Base-by-base conservation (phyloP, 2,113 vertebrate genomes). In the Panurus biarmicus region DNA sequence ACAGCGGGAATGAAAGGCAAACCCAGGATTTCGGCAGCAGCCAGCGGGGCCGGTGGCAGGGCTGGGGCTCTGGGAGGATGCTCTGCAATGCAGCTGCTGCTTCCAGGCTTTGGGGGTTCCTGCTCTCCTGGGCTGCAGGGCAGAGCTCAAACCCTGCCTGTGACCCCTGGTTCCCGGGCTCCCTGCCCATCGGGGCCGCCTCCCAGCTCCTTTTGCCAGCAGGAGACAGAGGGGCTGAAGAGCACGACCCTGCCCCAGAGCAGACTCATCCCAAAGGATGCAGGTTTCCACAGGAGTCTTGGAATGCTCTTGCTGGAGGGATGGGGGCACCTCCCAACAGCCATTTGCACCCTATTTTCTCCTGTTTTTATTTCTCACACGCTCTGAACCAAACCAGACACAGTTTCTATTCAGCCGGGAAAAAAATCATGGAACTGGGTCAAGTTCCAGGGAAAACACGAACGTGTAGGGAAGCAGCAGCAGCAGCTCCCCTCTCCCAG, bases 111-210 rank as follows among this genome's bases (percentile, higher is more conserved):
- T 0, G 56, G 87, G 56, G 28, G 76, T 48, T 36, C 11, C 1
- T 61, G 23, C 86, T 54, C 2, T 33, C 50, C 75, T 6, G 13
- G 19, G 33, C 71, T 14, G 36, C 5, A 4, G 61, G 82, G 36
- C 36, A 36, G 1, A 7, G 9, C 54, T 14, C 56, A 6, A 29
- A 9, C 7, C 58, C 21, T 2, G 17, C 2, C 12, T 33, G 47
- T 0, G 62, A 76, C 5, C 35, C 28, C 31, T 7, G 15, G 2
- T n/a, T 10, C 3, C 0, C 1, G 36, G 35, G 51, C 61, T 83
- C 69, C 9, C 16, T 9, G 45, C 36, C 29, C 86, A 9, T 3
- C 47, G 6, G 2, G 0, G n/a, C 3, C 5, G 20, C 21, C 48
- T 72, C 73, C 35, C 14, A 45, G 45, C 26, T 19, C 36, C 11